Evolutionary conservation across 1,140 invertebrate species (phyloP), one percentile per base, ranked within the genome.

Genomic region (Magallana angulata): DNA sequence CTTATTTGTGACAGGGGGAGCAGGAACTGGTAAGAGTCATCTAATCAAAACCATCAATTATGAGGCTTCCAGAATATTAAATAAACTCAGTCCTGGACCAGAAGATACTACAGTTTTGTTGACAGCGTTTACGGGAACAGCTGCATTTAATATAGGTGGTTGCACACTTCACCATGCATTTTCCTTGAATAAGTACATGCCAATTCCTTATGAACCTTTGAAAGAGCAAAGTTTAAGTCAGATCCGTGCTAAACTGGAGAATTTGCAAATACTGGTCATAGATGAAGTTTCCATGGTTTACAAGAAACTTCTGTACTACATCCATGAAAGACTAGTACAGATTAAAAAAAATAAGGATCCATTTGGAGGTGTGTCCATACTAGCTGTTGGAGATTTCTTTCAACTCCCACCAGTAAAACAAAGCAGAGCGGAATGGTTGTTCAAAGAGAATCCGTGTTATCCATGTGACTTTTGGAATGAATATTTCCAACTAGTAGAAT

Each of bases 201-300:
- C n/a, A 18, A 48, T 85, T 16, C 84, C 84, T 48, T 85, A 87
- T 60, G 12, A 76, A 30, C 85, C 87, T 36, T 57, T 88, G 12
- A 18, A 60, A 57, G 87, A 87, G n/a, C 56, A 82, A 81, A 83
- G 60, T 11, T 16, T 88, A 14, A 85, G 68, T 85, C 62, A n/a
- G 56, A 30, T 83, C 56, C 57, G 84, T 56, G 48, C 8, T 7
- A 88, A 88, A 62, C 57, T 82, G 16, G 59, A 76, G 7, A 59
- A 83, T 62, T 16, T 88, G 7, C 57, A 86, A 64, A 30, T 85
- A 5, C 24, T 88, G 5, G 86, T 88, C 16, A 88, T 88, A 82
- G 87, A 88, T 86, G 87, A 88, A 86, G 83, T 88, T 7, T 88
- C 87, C 5, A 88, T 88, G 87, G 87, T 88, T 6, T 84, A 88